Evolutionary conservation across 2,888 invertebrate genomes (phyloP).

Genomic region (Theretra japonica): DNA sequence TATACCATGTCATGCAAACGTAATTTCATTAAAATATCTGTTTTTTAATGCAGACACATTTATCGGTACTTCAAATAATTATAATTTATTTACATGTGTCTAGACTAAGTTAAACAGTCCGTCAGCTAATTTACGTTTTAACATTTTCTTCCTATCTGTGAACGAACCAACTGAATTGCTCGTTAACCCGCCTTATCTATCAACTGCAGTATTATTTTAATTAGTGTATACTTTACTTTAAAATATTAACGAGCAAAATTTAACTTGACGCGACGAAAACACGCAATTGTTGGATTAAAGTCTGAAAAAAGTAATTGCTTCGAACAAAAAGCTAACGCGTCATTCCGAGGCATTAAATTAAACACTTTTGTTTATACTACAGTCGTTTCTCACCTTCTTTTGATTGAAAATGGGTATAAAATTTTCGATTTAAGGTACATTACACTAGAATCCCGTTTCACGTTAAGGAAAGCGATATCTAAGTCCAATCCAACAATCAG

Average conservation of each 20-base stretch:
- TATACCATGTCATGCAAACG: neutral
- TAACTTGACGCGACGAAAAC: slow-evolving; percentile 14
- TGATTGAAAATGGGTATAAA: neutral
- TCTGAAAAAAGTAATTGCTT: slow-evolving; percentile 1
- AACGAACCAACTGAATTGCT: neutral
- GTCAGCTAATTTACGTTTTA: neutral
- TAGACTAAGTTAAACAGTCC: neutral
- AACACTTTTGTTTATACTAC: neutral
- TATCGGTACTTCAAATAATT: neutral
- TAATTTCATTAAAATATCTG: neutral
- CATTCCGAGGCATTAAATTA: neutral
- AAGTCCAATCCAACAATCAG: too few relatives aligned
- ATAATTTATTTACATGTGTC: neutral
- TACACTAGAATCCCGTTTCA: too few relatives aligned
- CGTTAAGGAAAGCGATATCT: too few relatives aligned
- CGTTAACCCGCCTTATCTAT: neutral
- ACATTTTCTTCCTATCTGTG: neutral
- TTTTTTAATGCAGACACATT: neutral
- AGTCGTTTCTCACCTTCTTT: neutral
- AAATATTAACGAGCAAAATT: neutral
- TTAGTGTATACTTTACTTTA: slow-evolving; percentile 2
- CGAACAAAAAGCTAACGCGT: slow-evolving; percentile 3
- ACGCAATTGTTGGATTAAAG: slow-evolving; percentile 19
- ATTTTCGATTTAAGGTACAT: too few relatives aligned
- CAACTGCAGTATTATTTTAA: slow-evolving; percentile 2